Evolutionary conservation across 1,140 invertebrate species (phyloP).

Genomic region (Neodiprion fabricii): DNA sequence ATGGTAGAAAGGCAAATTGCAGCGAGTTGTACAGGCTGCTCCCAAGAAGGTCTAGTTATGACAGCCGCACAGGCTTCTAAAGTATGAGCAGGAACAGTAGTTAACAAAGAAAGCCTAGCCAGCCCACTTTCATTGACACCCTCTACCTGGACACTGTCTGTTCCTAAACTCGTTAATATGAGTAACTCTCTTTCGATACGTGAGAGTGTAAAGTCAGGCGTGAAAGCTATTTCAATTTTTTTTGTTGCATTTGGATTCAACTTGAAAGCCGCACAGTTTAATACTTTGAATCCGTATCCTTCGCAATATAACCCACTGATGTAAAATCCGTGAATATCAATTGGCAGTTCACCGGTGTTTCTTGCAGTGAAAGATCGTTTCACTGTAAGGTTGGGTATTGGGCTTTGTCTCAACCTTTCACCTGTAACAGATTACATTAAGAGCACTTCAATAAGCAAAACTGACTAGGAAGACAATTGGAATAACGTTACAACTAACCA

Average conservation of each 20-base stretch:
- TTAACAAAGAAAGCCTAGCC: constrained; percentile 68
- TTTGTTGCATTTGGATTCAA: constrained; percentile 83
- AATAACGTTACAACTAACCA: too few species aligned
- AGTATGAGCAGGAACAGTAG: constrained; percentile 80
- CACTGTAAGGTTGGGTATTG: constrained; percentile 76
- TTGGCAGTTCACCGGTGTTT: constrained; percentile 85
- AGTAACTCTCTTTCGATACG: constrained; percentile 72
- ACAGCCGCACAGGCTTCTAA: constrained; percentile 76
- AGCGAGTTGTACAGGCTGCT: constrained; percentile 75
- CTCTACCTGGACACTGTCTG: constrained; percentile 17
- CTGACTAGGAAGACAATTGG: too few species aligned
- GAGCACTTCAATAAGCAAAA: too few species aligned
- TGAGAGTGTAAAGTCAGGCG: constrained; percentile 90
- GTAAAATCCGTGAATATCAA: constrained; percentile 78
- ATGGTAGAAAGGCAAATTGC: constrained; percentile 69
- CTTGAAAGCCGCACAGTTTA: constrained; percentile 84
- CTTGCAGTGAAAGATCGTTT: constrained; percentile 85
- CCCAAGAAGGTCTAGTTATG: constrained; percentile 82
- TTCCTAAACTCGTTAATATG: constrained; percentile 66
- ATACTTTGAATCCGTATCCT: constrained; percentile 86
- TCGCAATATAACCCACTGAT: constrained; percentile 80
- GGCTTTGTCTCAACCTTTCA: constrained; percentile 61
- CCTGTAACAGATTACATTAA: constrained; percentile 41
- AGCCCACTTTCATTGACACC: constrained; percentile 35
- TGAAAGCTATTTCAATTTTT: constrained; percentile 90